Conservation (phyloP, 1,140 invertebrate genomes). For the Panonychus citri region DNA sequence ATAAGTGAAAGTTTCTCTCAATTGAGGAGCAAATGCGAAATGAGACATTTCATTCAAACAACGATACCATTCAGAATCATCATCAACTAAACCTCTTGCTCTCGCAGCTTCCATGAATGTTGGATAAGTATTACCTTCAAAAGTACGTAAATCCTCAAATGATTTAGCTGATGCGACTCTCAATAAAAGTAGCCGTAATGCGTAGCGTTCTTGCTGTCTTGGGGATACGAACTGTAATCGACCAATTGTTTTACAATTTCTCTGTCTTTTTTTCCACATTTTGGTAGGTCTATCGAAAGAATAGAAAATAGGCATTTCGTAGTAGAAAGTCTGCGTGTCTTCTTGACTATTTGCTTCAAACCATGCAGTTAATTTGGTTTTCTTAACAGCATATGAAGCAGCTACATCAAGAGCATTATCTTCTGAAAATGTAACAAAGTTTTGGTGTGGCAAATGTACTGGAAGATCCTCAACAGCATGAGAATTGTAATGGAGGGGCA, state of each 20-base stretch:
- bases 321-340: background rate
- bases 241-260: background rate
- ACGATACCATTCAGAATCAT: constrained; percentile 7
- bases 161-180: constrained; percentile 9
- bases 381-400: background rate
- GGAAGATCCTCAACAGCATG: constrained; percentile 22
- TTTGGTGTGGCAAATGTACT: constrained; percentile 27
- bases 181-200: constrained; percentile 14
- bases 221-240: constrained; percentile 12
- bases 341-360: background rate
- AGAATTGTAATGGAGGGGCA: constrained; percentile 14
- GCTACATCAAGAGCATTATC: constrained; percentile 3
- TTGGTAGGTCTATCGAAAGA: background rate
- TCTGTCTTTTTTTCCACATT: background rate
- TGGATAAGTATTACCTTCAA: background rate
- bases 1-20: background rate
- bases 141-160: constrained; percentile 15
- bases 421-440: constrained; percentile 17
- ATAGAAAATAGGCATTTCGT: background rate
- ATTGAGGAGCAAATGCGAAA: background rate
- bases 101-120: constrained; percentile 10
- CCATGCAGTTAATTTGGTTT: constrained; percentile 6
- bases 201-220: constrained; percentile 12
- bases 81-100: background rate
- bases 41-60: background rate